Conservation (phyloP, 2,888 invertebrate species). For the Agrenia bidenticulata region DNA sequence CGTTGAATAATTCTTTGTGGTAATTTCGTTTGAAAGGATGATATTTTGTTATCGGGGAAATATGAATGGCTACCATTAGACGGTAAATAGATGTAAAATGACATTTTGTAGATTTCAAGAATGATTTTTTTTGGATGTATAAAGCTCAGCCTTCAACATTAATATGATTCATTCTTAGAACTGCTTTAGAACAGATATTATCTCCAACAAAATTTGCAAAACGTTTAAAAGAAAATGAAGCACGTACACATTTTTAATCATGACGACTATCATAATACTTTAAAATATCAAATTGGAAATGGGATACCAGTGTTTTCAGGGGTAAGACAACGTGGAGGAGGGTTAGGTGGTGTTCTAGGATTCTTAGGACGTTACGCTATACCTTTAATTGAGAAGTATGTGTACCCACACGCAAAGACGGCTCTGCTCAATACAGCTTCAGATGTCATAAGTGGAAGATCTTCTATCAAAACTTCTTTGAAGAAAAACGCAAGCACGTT, state of each 20-base stretch:
- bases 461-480: not conserved
- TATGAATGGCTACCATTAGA: not conserved
- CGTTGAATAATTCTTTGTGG: not conserved
- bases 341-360: constrained; percentile 20
- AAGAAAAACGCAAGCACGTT: constrained; percentile 16
- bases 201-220: too few relatives aligned
- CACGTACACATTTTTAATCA: not conserved
- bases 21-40: not conserved
- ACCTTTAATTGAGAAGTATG: constrained; percentile 20
- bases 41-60: not conserved
- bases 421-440: constrained; percentile 14
- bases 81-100: constrained; percentile 10
- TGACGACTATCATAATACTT: not conserved
- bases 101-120: constrained; percentile 13
- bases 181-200: too few relatives aligned
- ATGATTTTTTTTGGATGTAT: too few relatives aligned
- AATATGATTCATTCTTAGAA: not conserved
- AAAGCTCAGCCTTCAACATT: too few relatives aligned
- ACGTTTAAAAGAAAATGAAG: constrained; percentile 13
- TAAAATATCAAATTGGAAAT: not conserved
- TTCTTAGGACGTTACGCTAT: constrained; percentile 19
- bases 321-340: constrained; percentile 27
- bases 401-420: constrained; percentile 22
- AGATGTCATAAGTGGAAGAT: constrained; percentile 5
- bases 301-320: not conserved